These are phyloP conservation scores for Vidua macroura DNA, from an alignment of 2,113 vertebrate genomes.

Conservation along the genomic window DNA sequence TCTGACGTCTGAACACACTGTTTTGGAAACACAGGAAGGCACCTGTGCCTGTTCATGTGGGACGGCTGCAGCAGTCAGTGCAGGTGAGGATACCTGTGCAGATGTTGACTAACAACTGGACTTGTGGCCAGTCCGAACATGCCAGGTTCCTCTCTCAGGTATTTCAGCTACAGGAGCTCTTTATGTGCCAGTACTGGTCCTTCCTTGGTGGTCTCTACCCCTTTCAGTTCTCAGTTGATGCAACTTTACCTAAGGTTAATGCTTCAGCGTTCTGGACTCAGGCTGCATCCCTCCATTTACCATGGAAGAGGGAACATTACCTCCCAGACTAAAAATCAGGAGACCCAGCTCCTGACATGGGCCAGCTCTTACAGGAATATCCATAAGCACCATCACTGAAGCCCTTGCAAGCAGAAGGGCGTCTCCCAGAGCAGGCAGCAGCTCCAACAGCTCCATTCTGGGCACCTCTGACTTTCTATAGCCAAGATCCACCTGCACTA, in stretches of 20 bases:
- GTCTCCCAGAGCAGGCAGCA: not conserved
- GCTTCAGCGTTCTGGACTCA: not conserved
- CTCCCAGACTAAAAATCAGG: not conserved
- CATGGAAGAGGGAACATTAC: not conserved
- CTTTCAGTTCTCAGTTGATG: not conserved
- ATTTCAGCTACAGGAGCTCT: not conserved
- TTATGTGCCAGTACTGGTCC: not conserved
- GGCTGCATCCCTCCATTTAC: not conserved
- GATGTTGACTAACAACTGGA: not conserved
- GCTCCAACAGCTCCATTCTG: not conserved
- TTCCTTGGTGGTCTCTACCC: not conserved
- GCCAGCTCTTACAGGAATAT: not conserved
- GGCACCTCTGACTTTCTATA: not conserved
- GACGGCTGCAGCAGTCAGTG: not conserved
- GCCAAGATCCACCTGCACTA: not conserved
- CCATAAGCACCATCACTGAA: not conserved
- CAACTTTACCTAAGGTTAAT: not conserved
- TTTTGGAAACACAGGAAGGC: not conserved
- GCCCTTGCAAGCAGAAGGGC: not conserved
- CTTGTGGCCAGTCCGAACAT: not conserved
- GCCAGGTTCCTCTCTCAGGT: not conserved
- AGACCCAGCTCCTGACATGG: not conserved
- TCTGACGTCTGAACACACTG: not conserved
- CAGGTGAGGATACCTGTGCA: not conserved
- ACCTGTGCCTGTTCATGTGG: not conserved